These are phyloP conservation scores for Simalia tracyae DNA, from an alignment of 2,797 vertebrate genomes.

Conservation along the genomic window DNA sequence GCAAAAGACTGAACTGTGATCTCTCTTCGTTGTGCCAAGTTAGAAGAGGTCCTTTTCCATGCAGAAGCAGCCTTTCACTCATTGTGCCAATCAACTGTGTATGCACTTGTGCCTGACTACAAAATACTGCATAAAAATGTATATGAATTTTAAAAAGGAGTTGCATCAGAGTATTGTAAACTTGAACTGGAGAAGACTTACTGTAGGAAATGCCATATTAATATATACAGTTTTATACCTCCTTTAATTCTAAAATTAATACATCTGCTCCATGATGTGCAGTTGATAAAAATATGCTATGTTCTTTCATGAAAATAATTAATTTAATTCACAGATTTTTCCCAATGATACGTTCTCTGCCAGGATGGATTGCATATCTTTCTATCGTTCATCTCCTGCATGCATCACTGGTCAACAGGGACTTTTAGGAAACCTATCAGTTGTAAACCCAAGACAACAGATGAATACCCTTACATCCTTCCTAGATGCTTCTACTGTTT, in stretches of 20 bases:
- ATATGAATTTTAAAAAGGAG: neutral
- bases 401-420: constrained; percentile 68
- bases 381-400: constrained; percentile 83
- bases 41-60: neutral
- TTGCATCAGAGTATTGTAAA: neutral
- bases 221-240: neutral
- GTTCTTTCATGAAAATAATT: neutral
- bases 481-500: constrained; percentile 90
- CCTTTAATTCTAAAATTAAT: neutral
- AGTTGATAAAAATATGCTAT: neutral
- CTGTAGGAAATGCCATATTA: neutral
- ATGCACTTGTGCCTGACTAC: neutral
- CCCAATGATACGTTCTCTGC: constrained; percentile 53
- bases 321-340: constrained; percentile 70
- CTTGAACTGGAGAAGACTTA: neutral
- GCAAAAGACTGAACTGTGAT: neutral
- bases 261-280: neutral
- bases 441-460: constrained; percentile 80
- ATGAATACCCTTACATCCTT: constrained; percentile 89
- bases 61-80: neutral
- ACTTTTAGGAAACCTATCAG: constrained; percentile 56
- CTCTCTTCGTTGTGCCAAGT: neutral
- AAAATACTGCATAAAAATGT: neutral
- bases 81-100: neutral
- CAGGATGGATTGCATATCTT: constrained; percentile 79